A percentile compares a stretch with the other conserved stretches of the same genome.
Conservation (phyloP, 2,888 invertebrate species). For the Conops quadrifasciatus region DNA sequence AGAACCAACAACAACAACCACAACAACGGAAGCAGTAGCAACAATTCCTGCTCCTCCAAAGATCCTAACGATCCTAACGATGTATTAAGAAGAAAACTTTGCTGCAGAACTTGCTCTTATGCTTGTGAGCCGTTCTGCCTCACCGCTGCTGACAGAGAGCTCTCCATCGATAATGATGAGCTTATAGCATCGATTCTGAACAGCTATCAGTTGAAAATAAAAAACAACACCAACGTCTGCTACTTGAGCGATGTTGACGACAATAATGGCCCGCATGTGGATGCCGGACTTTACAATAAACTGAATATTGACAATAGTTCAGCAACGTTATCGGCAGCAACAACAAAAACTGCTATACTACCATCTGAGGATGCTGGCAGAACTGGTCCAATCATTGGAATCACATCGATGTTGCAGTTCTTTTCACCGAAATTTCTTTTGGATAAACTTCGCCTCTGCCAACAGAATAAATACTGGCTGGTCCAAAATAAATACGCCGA, state of each 20-base stretch:
- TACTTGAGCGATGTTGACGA: slow-evolving; percentile 24
- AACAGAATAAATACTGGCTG: slow-evolving; percentile 66
- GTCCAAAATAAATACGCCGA: slow-evolving; percentile 66
- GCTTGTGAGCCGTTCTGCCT: background rate
- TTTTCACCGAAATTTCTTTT: slow-evolving; percentile 64
- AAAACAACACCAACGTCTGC: slow-evolving; percentile 42
- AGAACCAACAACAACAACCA: slow-evolving; percentile 29
- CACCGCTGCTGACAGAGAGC: slow-evolving; percentile 19
- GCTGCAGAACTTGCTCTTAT: slow-evolving; percentile 16
- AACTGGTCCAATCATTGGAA: background rate
- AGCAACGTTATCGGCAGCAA: slow-evolving; percentile 31
- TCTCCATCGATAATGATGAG: slow-evolving; percentile 62
- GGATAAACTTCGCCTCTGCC: slow-evolving; percentile 64
- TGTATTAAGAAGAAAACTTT: slow-evolving; percentile 28
- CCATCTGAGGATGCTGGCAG: slow-evolving; percentile 21
- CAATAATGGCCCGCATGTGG: slow-evolving; percentile 30
- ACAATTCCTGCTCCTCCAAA: slow-evolving; percentile 41
- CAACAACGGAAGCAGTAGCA: slow-evolving; percentile 43
- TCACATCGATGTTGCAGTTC: slow-evolving; percentile 36
- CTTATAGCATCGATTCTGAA: slow-evolving; percentile 63
- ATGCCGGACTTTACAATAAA: slow-evolving; percentile 20
- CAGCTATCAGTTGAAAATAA: slow-evolving; percentile 62
- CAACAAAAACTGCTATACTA: background rate
- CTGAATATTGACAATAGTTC: slow-evolving; percentile 10
- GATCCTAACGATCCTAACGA: slow-evolving; percentile 48